A percentile compares a stretch with the other conserved stretches of the same genome.
Evolutionary conservation across 2,797 vertebrate species (phyloP).

Genomic region (Anisognathus igniventris): DNA sequence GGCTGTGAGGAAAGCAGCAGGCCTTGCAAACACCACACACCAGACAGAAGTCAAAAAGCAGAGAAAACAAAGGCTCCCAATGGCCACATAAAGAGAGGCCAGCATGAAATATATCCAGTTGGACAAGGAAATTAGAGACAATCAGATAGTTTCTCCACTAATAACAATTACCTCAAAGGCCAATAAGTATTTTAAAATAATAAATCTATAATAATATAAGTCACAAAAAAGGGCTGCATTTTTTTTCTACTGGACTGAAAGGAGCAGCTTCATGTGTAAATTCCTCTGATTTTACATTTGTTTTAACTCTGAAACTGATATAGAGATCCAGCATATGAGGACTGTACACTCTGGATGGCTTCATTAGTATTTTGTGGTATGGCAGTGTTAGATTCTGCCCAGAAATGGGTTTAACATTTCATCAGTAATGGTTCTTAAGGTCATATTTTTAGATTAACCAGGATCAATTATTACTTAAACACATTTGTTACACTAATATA

Average conservation of each 20-base stretch:
- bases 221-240: accelerated
- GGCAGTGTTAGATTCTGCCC: background rate
- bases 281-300: background rate
- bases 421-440: background rate
- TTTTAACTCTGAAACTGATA: background rate
- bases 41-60: background rate
- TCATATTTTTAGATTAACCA: background rate
- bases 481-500: background rate
- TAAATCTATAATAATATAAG: background rate
- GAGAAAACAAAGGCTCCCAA: background rate
- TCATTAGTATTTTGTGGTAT: background rate
- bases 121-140: background rate
- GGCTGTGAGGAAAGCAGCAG: background rate
- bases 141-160: background rate
- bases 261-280: background rate
- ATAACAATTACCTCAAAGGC: background rate
- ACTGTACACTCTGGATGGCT: background rate
- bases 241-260: background rate
- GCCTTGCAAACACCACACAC: background rate
- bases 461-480: background rate
- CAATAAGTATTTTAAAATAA: background rate
- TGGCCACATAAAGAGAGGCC: background rate
- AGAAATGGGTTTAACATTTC: background rate
- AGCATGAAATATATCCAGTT: background rate
- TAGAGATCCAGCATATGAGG: background rate